Evolutionary conservation across 2,113 vertebrate species (phyloP).

Genomic region (Rallus limicola): DNA sequence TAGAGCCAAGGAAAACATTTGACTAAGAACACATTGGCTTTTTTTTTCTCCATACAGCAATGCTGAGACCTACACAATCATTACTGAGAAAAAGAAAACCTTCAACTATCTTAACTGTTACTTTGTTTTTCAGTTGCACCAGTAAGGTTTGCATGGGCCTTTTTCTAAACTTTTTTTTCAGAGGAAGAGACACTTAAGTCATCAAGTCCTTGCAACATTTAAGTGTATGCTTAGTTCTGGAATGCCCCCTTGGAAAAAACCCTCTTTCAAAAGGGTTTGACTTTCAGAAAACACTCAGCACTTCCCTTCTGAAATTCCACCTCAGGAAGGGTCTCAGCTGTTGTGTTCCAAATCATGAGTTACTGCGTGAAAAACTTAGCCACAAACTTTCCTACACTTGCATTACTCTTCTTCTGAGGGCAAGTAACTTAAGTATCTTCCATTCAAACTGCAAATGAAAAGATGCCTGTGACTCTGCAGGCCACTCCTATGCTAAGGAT

Average conservation of each 20-base stretch:
- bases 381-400: background rate
- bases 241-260: background rate
- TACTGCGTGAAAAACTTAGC: background rate
- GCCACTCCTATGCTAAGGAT: background rate
- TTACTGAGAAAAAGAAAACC: background rate
- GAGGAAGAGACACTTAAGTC: background rate
- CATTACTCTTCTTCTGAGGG: background rate
- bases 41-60: background rate
- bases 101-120: background rate
- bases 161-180: background rate
- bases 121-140: background rate
- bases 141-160: background rate
- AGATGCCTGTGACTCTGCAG: background rate
- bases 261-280: background rate
- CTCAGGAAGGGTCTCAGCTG: constrained; percentile 14
- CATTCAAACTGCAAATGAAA: background rate
- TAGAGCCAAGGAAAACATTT: background rate
- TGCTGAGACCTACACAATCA: background rate
- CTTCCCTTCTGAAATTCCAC: background rate
- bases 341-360: background rate
- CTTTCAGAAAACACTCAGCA: constrained; percentile 29
- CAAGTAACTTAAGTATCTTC: background rate
- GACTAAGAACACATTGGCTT: background rate
- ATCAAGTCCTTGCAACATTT: background rate
- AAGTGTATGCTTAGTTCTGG: background rate